These are phyloP conservation scores for Neoarius graeffei DNA, from an alignment of 2,113 vertebrate genomes.

Conservation along the genomic window DNA sequence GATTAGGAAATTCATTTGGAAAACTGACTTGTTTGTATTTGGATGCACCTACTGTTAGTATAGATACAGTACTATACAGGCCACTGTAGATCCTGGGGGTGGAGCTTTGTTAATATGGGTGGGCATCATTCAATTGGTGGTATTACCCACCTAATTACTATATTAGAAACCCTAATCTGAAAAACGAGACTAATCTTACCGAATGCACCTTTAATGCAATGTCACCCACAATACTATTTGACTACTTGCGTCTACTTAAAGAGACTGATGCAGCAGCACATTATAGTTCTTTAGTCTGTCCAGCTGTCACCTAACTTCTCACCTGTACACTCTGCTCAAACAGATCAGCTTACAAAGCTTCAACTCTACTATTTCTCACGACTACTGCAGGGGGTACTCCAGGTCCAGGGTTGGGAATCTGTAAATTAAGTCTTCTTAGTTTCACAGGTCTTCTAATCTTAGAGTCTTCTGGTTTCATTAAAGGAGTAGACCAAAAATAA, in stretches of 20 bases:
- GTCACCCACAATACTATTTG: background rate
- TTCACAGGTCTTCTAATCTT: background rate
- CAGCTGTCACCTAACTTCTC: background rate
- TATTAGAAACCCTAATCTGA: background rate
- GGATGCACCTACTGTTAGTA: background rate
- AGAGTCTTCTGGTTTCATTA: background rate
- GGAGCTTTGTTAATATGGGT: background rate
- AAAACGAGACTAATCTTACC: background rate
- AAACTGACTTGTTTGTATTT: background rate
- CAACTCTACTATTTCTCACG: background rate
- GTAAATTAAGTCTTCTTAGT: background rate
- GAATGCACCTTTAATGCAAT: background rate
- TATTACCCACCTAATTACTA: too few species aligned
- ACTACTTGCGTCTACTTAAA: background rate
- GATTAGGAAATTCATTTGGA: background rate
- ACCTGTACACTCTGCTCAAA: background rate
- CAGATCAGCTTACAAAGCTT: background rate
- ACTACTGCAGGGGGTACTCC: background rate
- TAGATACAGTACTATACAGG: background rate
- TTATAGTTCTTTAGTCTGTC: background rate
- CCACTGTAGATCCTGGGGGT: background rate
- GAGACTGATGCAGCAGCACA: background rate
- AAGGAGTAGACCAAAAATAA: background rate
- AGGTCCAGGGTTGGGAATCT: background rate
- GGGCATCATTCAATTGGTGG: background rate